Evolutionary conservation across 2,113 vertebrate genomes (phyloP).

Genomic region (Crotalus tigris): DNA sequence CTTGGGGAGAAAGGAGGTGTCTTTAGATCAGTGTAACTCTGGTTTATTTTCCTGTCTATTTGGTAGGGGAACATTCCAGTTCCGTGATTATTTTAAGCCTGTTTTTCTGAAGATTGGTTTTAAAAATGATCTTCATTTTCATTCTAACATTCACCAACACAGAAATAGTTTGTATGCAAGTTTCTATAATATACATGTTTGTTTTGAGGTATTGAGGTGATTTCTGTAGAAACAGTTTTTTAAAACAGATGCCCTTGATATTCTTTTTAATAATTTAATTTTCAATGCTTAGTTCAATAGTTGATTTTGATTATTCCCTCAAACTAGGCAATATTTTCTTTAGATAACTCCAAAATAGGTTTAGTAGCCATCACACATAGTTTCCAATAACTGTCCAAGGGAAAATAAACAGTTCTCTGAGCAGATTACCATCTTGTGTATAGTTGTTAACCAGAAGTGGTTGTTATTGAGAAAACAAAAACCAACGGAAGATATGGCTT

Average conservation of each 20-base stretch:
- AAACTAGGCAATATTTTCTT: slow-evolving; percentile 49
- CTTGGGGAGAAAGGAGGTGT: neutral
- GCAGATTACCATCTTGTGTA: neutral
- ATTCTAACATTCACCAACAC: neutral
- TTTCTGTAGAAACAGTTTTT: neutral
- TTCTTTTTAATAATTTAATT: neutral
- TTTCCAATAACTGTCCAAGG: neutral
- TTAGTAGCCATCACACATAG: slow-evolving; percentile 26
- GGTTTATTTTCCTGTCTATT: neutral
- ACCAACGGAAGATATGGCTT: slow-evolving; percentile 39
- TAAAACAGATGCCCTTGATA: neutral
- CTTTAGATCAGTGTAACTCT: neutral
- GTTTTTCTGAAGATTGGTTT: neutral
- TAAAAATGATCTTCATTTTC: neutral
- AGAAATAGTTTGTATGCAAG: neutral
- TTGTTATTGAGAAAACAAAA: slow-evolving; percentile 28
- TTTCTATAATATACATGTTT: neutral
- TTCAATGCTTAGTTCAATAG: slow-evolving; percentile 52
- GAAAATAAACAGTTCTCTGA: slow-evolving; percentile 12
- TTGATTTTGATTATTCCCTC: slow-evolving; percentile 29
- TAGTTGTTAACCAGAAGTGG: fast-evolving
- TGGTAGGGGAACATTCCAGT: neutral
- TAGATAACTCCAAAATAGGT: slow-evolving; percentile 42
- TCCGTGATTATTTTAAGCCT: neutral
- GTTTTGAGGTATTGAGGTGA: neutral